Base-by-base conservation (phyloP, 1,140 invertebrate genomes). In the Drosophila sucinea region DNA sequence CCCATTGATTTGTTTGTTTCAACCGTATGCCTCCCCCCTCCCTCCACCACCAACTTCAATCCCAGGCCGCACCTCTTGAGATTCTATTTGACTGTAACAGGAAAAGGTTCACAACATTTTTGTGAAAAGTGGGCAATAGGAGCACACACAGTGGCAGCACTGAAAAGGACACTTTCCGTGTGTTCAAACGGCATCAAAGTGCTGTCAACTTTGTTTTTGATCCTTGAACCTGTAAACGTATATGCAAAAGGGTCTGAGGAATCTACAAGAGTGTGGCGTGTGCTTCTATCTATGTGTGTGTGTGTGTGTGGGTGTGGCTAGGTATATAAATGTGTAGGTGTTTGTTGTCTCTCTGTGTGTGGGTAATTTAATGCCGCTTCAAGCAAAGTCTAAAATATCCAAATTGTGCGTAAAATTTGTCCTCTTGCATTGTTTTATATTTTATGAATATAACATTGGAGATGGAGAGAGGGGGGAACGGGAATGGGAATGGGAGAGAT, bases 181-280 rank as follows among this genome's bases (percentile, higher is more conserved):
- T 33, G 68, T 85, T 83, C 72, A 58, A 74, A 64, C 70, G 67
- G 78, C 81, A 78, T 85, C 81, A 84, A 84, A 85, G 67, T 81
- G 81, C 29, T 23, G 65, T 10, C 30, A n/a, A 65, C 70, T 86
- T 82, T 87, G 79, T 79, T 82, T 87, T 76, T 87, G 75, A 87
- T 87, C 68, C 73, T 60, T 77, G 60, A 76, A 82, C 64, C 67
- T 67, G 61, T 27, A 56, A 40, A 80, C 60, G 56, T 62, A 41
- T 61, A 40, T 62, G 56, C 25, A 58, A 67, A 75, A 33, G 41
- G 38, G 67, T 68, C 44, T 51, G 23, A 51, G 44, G 44, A 51
- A 51, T 51, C 44, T 51, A 51, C 23, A 3, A 51, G 44, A 51
- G 44, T 27, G 44, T 51, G 25, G 23, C 35, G 8, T 10, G 3